Evolutionary conservation across 2,113 vertebrate genomes (phyloP).

Genomic region (Mus pahari): DNA sequence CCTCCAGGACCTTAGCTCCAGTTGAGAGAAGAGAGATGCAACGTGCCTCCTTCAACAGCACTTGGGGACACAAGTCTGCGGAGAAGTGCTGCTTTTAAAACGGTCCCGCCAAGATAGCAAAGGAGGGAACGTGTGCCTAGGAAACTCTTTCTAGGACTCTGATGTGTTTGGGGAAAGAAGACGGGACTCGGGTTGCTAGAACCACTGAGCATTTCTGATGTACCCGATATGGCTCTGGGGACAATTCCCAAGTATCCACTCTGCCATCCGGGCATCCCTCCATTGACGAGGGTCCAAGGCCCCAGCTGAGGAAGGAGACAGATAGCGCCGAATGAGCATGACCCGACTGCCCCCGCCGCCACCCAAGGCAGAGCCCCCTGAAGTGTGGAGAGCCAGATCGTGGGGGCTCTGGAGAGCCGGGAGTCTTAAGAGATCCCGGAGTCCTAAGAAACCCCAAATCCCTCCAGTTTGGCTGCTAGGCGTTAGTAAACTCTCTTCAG

Average conservation of each 20-base stretch:
- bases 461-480: neutral
- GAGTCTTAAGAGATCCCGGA: neutral
- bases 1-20: neutral
- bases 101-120: rapidly evolving
- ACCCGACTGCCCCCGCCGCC: neutral
- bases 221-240: neutral
- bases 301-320: neutral
- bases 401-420: neutral
- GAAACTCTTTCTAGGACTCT: neutral
- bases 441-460: neutral
- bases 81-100: neutral
- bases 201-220: neutral
- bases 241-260: neutral
- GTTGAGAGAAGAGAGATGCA: neutral
- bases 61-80: neutral
- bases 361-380: neutral
- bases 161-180: neutral
- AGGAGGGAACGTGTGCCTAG: neutral
- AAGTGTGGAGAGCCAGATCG: neutral
- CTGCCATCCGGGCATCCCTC: neutral
- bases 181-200: neutral
- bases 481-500: neutral
- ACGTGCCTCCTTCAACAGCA: neutral
- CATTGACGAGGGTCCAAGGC: neutral
- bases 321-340: neutral